phyloP scores from a whole-genome alignment of 2,888 invertebrate genomes.

The Alloscopus bannaensis region DNA sequence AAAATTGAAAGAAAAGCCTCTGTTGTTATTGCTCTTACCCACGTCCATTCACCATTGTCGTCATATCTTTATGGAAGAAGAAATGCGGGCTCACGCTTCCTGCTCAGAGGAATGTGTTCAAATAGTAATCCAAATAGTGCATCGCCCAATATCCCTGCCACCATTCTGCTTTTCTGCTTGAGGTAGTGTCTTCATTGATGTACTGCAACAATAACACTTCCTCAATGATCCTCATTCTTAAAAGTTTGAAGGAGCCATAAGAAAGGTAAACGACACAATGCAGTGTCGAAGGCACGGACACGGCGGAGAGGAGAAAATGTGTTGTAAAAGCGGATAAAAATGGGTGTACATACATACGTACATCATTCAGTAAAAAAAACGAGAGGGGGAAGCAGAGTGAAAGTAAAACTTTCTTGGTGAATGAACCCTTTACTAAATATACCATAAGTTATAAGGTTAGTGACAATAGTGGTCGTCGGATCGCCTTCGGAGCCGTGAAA shows the following conservation, averaged over 20 bases:
- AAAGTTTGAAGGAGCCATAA: constrained; percentile 41
- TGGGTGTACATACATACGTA: neutral
- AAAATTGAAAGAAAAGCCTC: constrained; percentile 37
- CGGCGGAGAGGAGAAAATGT: neutral
- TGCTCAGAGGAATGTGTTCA: neutral
- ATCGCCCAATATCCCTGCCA: neutral
- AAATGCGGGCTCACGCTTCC: no score
- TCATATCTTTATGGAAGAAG: constrained; percentile 12
- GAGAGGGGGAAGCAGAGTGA: no score
- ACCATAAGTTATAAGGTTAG: constrained; percentile 5
- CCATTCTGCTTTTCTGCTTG: neutral
- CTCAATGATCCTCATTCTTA: constrained; percentile 52
- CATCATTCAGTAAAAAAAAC: constrained; percentile 24
- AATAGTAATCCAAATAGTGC: neutral
- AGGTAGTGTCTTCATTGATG: constrained; percentile 42
- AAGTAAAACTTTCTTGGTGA: constrained; percentile 29
- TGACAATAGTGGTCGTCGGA: constrained; percentile 13
- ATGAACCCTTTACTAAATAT: constrained; percentile 39
- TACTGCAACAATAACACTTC: constrained; percentile 51
- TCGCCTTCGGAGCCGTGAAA: constrained; percentile 1
- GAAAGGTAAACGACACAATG: no score
- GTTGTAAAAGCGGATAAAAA: constrained; percentile 21
- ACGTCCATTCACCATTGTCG: constrained; percentile 8
- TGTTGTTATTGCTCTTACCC: constrained; percentile 32
- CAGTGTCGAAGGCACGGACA: neutral